These are phyloP conservation scores for Tinamus guttatus DNA, from an alignment of 2,113 vertebrate species.

Conservation along the genomic window DNA sequence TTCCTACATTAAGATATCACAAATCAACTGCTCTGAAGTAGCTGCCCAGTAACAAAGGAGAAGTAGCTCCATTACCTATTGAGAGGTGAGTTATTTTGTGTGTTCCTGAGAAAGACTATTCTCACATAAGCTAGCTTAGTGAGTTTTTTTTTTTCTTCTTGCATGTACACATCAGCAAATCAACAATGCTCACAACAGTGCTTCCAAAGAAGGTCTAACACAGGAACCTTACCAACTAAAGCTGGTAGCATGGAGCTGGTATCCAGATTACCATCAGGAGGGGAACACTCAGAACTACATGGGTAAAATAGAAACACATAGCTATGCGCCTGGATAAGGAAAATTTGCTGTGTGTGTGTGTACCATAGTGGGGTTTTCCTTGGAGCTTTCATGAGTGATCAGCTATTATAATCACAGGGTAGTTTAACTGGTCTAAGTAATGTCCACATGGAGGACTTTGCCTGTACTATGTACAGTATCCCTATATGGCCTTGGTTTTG, in stretches of 20 bases:
- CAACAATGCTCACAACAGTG: not conserved
- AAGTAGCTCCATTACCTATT: not conserved
- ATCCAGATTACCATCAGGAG: not conserved
- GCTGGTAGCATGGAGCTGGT: not conserved
- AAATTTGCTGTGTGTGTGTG: not conserved
- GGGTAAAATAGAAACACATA: not conserved
- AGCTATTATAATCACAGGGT: not conserved
- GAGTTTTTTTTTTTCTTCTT: not conserved
- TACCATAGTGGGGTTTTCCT: not conserved
- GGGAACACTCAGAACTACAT: not conserved
- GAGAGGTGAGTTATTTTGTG: not conserved
- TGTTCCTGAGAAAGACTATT: not conserved
- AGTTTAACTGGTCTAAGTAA: not conserved
- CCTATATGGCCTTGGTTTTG: not conserved
- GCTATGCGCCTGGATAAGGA: not conserved
- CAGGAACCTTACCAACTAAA: not conserved
- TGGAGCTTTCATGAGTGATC: not conserved
- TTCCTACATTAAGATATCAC: not conserved
- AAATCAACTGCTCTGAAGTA: not conserved
- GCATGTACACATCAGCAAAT: not conserved
- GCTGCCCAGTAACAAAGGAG: not conserved
- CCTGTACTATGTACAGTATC: not conserved
- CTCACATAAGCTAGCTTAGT: not conserved
- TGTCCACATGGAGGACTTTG: not conserved
- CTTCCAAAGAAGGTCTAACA: not conserved